phyloP scores from a whole-genome alignment of 1,140 invertebrate genomes.

The Drosophila lowei region DNA sequence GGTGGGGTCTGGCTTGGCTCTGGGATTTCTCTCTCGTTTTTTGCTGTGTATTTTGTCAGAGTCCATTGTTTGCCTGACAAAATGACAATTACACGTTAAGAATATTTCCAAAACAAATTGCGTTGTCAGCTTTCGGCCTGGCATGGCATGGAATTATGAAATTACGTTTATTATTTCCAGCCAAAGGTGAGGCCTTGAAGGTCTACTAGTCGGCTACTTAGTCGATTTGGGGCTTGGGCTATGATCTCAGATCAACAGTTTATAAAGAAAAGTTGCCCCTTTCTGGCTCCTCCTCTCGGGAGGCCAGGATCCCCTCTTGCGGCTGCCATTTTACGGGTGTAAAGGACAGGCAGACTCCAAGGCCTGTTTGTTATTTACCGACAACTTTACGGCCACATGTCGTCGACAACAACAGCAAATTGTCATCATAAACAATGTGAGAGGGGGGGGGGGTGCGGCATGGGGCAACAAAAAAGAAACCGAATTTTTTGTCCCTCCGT shows the following conservation, averaged over 20 bases:
- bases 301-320: no score
- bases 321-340: background rate
- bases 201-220: conserved; percentile 10
- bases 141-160: conserved; percentile 47
- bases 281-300: no score
- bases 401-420: conserved; percentile 60
- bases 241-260: conserved; percentile 16
- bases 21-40: conserved; percentile 25
- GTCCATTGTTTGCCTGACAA: conserved; percentile 71
- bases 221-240: conserved; percentile 29
- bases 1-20: conserved; percentile 13
- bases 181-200: conserved; percentile 26
- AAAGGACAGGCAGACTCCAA: conserved; percentile 5
- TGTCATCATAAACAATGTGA: conserved; percentile 75
- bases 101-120: conserved; percentile 72
- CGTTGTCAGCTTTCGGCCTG: conserved; percentile 48
- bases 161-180: conserved; percentile 43
- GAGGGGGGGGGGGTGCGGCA: background rate
- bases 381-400: conserved; percentile 78
- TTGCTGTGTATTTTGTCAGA: conserved; percentile 18
- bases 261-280: background rate
- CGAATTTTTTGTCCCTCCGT: conserved; percentile 44
- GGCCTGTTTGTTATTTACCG: conserved; percentile 78
- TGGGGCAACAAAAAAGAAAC: conserved; percentile 26
- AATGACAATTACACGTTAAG: conserved; percentile 75